Percentiles rank a stretch among this genome's conserved stretches.
Conservation (phyloP, 2,113 vertebrate genomes). For the Acrocephalus kingi region DNA sequence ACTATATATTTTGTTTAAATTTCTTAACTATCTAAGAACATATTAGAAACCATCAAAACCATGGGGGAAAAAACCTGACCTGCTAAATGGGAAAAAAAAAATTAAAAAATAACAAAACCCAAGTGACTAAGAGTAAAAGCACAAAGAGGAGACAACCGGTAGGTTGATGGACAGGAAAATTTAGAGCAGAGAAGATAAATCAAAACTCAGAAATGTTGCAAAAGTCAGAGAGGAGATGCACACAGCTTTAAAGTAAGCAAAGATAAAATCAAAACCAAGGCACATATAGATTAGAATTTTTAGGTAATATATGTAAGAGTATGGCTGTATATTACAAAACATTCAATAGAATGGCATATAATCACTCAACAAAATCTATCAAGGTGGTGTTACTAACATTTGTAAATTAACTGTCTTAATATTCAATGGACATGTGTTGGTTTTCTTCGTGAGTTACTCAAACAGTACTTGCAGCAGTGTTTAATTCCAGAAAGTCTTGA, state of each 20-base stretch:
- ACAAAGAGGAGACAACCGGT: neutral
- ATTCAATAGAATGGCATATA: neutral
- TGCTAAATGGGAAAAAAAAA: neutral
- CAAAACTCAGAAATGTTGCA: neutral
- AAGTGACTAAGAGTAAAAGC: neutral
- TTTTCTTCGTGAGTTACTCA: neutral
- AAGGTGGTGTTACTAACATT: neutral
- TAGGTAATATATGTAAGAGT: neutral
- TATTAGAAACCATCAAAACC: neutral
- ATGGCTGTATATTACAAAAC: neutral
- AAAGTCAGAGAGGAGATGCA: neutral
- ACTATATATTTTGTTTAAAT: neutral
- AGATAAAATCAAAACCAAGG: neutral
- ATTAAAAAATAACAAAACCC: neutral
- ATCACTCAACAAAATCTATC: neutral
- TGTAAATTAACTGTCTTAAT: neutral
- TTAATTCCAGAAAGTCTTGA: neutral
- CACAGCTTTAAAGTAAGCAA: neutral
- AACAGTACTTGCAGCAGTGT: neutral
- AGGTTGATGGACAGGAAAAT: neutral
- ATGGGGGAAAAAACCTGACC: accelerated
- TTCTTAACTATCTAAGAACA: neutral
- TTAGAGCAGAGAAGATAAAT: neutral
- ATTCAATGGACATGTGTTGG: accelerated
- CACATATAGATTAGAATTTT: neutral